Evolutionary conservation across 2,888 invertebrate genomes (phyloP), one percentile per base, ranked within the genome.

Genomic region (Drosophila flavopinicola): DNA sequence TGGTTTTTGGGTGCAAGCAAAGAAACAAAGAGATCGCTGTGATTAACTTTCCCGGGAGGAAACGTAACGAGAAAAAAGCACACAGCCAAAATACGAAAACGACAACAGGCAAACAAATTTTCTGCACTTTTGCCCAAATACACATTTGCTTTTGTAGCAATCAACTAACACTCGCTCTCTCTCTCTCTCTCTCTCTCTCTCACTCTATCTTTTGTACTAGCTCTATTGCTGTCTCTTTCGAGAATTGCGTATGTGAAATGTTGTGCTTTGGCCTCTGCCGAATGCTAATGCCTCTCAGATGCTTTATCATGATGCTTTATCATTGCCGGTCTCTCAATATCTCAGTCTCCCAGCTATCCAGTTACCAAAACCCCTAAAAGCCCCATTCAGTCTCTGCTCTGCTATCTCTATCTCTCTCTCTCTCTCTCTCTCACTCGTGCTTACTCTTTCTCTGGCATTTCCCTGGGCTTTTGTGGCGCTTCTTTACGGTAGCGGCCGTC

Each of bases 251-350:
- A 52, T 66, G 52, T 66, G 56, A 37, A 42, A 47, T 56, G 37
- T 45, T 51, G 23, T 44, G 45, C 37, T 9, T 48, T 47, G 47
- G 38, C 48, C 17, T 39, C 17, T 64, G 57, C 45, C 49, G 29
- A 39, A 59, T 68, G 57, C 48, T 60, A 63, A 73, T 63, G 69
- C 53, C 49, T 37, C 49, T 48, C 39, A 37, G 54, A 24, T 56
- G 69, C 45, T 73, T 76, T 73, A 72, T 72, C 76, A 47, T 42
- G 52, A 23, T 35, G 66, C 76, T 75, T 66, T 75, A 65, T 71
- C 76, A 66, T 49, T 66, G 76, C 53, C 52, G 65, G 45, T 48
- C 30, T 35, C 35, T 15, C 30, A 11, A 17, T 39, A 13, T 35
- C 15, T 20, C 42, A 30, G 20, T n/a, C 7, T 49, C 15, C 33